Evolutionary conservation across 2,797 vertebrate species (phyloP), one percentile per base, ranked within the genome.

Genomic region (Avahi laniger): DNA sequence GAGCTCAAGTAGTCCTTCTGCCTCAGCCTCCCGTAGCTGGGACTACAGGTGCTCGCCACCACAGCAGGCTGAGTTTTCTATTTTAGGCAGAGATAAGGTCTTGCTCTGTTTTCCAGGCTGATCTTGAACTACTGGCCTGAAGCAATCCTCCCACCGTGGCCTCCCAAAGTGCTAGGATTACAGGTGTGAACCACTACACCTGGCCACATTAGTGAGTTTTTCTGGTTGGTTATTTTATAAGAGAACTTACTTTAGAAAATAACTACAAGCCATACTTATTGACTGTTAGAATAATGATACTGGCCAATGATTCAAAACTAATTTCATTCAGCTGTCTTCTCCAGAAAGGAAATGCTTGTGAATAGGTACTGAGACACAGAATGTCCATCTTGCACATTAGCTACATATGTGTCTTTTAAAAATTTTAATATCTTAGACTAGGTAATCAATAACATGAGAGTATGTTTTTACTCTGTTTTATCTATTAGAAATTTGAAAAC

Each of bases 401-500:
- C 38, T 75, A 81, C 59, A 70, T 43, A 9, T 86, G 5, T 76
- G 38, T 65, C 48, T 88, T 79, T 83, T 75, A 35, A 82, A 96
- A 61, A 26, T 79, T 88, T 83, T 52, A 28, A 4, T 84, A 72
- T 70, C 15, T 76, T 92, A 43, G 17, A 33, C 67, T 92, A 79
- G 46, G n/a, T 80, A 59, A 83, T 75, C 4, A 28, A 83, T 78
- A 70, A 83, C 43, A 73, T 48, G 26, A 87, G 30, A 6, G 18
- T 76, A 2, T 65, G 17, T 20, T 90, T 95, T 88, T 88, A 61
- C 48, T 92, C 41, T 78, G 12, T 73, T 94, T 1, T 86, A 7
- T 87, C 38, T 69, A 2, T 91, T 92, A 94, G 54, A 91, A 92
- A 91, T 79, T 72, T 80, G 83, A 93, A 92, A 96, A 30, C 8